These are phyloP conservation scores for Solea solea DNA, from an alignment of 2,113 vertebrate genomes.

Conservation along the genomic window DNA sequence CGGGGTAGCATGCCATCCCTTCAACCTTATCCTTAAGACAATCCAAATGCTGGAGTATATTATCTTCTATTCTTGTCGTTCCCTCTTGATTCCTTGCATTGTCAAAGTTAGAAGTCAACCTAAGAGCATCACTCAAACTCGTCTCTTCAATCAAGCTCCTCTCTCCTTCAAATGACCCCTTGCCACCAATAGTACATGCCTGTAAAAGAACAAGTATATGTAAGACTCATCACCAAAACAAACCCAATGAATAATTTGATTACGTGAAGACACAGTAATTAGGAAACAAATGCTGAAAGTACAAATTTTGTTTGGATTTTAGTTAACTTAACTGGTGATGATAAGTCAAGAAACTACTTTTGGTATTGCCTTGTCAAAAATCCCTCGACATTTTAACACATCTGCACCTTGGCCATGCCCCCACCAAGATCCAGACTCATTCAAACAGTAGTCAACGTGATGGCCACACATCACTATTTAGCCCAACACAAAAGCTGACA, in stretches of 20 bases:
- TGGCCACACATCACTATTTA: constrained; percentile 41
- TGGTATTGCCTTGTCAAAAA: constrained; percentile 15
- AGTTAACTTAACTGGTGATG: not conserved
- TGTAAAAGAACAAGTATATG: constrained; percentile 79
- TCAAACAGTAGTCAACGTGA: constrained; percentile 59
- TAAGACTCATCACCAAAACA: constrained; percentile 71
- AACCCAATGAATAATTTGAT: constrained; percentile 41
- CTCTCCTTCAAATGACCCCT: constrained; percentile 70
- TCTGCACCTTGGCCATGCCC: constrained; percentile 68
- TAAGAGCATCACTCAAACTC: constrained; percentile 60
- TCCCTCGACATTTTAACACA: constrained; percentile 23
- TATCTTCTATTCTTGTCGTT: constrained; percentile 34
- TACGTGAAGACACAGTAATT: constrained; percentile 24
- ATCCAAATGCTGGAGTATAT: constrained; percentile 44
- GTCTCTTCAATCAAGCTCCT: constrained; percentile 72
- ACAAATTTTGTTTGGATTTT: constrained; percentile 23
- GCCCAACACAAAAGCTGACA: constrained; percentile 30
- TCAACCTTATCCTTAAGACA: constrained; percentile 19
- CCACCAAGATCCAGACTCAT: constrained; percentile 59
- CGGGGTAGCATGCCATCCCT: constrained; percentile 2
- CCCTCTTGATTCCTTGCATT: constrained; percentile 56
- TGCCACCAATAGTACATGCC: constrained; percentile 69
- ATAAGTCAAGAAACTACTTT: constrained; percentile 5
- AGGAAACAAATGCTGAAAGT: constrained; percentile 6
- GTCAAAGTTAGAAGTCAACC: constrained; percentile 58